Evolutionary conservation across 2,797 vertebrate species (phyloP).

Genomic region (Nothura maculosa): DNA sequence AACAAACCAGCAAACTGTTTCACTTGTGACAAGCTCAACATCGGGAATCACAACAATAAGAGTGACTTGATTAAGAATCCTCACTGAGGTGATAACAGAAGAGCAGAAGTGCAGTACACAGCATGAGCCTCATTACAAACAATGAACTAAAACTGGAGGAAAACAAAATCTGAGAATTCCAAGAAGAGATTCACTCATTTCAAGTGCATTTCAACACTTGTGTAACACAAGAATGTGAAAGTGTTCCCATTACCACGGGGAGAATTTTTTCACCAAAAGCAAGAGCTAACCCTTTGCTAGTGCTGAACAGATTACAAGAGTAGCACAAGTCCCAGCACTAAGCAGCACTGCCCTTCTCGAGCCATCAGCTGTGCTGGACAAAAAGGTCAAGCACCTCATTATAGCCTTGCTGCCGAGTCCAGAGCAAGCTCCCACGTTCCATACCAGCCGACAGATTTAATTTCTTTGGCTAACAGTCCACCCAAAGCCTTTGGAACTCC

Average conservation of each 20-base stretch:
- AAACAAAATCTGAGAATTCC: background rate
- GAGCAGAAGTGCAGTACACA: background rate
- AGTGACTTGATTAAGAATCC: background rate
- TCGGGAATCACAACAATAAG: background rate
- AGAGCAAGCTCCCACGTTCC: background rate
- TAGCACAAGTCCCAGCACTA: background rate
- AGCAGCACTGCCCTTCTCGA: background rate
- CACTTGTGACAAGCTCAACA: background rate
- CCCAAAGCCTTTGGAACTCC: background rate
- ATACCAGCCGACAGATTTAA: background rate
- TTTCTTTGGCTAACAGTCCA: background rate
- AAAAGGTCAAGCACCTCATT: background rate
- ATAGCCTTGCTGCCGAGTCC: background rate
- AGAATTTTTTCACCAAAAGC: background rate
- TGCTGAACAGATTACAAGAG: background rate
- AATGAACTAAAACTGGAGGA: background rate
- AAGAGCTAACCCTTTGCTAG: background rate
- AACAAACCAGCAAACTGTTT: background rate
- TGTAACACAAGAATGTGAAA: background rate
- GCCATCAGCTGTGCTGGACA: background rate
- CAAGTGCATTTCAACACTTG: background rate
- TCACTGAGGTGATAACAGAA: background rate
- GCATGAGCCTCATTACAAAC: accelerated
- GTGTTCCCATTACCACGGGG: background rate
- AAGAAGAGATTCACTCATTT: background rate